These are phyloP conservation scores for Syrrhaptes paradoxus DNA, from an alignment of 2,113 vertebrate genomes.

Conservation along the genomic window DNA sequence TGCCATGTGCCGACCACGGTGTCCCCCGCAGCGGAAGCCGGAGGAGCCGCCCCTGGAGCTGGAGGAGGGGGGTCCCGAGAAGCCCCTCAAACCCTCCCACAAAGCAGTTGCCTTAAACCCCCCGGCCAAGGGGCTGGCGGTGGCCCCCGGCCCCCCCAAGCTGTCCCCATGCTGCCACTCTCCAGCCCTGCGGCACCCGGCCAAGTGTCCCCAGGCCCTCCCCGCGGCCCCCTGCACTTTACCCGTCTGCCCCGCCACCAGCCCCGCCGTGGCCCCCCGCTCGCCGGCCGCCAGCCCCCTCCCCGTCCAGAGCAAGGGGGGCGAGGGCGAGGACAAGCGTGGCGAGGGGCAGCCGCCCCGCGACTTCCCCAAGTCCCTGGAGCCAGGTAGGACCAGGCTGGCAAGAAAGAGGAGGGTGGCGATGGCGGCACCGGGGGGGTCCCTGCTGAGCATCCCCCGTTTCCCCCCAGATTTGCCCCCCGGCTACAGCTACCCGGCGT, in stretches of 20 bases:
- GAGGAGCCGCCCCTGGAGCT: conserved; percentile 83
- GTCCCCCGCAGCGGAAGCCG: conserved; percentile 80
- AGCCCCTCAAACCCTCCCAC: conserved; percentile 82
- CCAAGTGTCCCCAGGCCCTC: conserved; percentile 76
- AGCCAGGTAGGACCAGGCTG: conserved; percentile 80
- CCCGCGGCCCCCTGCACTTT: conserved; percentile 85
- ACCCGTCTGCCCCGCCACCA: conserved; percentile 80
- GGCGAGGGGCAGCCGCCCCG: conserved; percentile 79
- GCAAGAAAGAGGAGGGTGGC: not conserved
- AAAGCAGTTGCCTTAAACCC: conserved; percentile 90
- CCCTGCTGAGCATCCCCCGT: accelerated
- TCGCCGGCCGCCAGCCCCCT: conserved; percentile 84
- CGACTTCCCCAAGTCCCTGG: conserved; percentile 82
- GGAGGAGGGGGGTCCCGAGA: conserved; percentile 83
- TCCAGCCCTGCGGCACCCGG: conserved; percentile 77
- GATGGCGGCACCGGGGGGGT: accelerated
- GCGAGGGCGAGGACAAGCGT: conserved; percentile 80
- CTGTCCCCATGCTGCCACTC: conserved; percentile 91
- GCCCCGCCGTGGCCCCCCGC: conserved; percentile 76
- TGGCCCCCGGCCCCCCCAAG: conserved; percentile 76
- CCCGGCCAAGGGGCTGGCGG: conserved; percentile 75
- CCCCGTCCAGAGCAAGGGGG: conserved; percentile 78
- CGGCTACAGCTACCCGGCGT: conserved; percentile 85
- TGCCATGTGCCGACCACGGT: accelerated
- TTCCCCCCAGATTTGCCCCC: conserved; percentile 84